Percentiles rank a stretch among this genome's conserved stretches.
phyloP scores from a whole-genome alignment of 2,113 vertebrate species.

The Rhynchomys soricoides region DNA sequence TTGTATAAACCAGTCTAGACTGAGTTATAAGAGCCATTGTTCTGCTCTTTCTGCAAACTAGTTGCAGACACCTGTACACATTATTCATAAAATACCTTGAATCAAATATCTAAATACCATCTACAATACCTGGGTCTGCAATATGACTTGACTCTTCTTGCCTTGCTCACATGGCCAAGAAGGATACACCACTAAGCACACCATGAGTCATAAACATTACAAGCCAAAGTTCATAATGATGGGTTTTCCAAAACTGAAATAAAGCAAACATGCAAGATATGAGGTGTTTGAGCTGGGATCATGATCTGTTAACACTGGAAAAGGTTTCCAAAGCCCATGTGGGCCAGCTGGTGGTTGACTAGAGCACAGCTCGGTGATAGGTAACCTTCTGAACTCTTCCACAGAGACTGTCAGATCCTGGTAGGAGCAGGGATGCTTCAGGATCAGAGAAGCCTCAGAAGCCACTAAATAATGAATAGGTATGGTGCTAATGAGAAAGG shows the following conservation, averaged over 20 bases:
- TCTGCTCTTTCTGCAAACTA: neutral
- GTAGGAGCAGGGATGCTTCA: neutral
- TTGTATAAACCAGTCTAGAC: neutral
- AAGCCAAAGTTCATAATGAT: fast-evolving
- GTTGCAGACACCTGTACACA: fast-evolving
- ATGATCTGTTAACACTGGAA: neutral
- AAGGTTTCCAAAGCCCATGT: neutral
- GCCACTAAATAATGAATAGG: too few species aligned
- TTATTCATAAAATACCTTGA: neutral
- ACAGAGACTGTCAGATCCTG: fast-evolving
- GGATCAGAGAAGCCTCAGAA: too few species aligned
- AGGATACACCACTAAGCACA: neutral
- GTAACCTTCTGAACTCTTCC: fast-evolving
- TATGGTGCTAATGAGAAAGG: fast-evolving
- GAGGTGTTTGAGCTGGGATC: neutral
- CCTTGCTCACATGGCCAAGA: neutral
- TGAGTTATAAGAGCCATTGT: neutral
- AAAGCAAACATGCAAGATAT: neutral
- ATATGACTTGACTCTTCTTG: too few species aligned
- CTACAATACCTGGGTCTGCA: fast-evolving
- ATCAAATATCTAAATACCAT: neutral
- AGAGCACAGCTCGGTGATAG: fast-evolving
- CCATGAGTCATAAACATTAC: too few species aligned
- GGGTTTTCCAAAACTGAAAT: neutral
- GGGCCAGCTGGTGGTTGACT: fast-evolving